Percentiles rank a stretch among this genome's conserved stretches.
Conservation (phyloP, 1,140 invertebrate species). For the Drosophila willistoni region DNA sequence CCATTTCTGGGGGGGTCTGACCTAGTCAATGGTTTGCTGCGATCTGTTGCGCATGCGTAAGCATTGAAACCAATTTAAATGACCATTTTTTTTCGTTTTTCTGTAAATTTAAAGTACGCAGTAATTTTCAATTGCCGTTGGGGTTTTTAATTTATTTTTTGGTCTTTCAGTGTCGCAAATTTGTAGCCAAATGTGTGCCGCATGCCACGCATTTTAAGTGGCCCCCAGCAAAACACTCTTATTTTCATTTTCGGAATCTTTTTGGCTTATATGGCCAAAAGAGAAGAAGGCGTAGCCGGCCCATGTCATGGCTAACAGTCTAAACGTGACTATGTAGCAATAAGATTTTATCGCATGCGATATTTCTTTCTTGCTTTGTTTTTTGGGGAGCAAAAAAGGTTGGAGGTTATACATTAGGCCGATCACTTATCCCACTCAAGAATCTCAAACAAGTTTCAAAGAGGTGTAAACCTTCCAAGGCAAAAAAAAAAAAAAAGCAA, state of each 20-base stretch:
- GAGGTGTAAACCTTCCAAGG: constrained; percentile 5
- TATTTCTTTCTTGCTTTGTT: neutral
- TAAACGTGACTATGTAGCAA: constrained; percentile 68
- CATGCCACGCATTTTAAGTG: constrained; percentile 76
- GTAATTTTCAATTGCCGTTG: constrained; percentile 68
- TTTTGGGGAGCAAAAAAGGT: constrained; percentile 4
- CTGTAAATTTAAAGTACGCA: constrained; percentile 68
- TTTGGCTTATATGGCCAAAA: neutral
- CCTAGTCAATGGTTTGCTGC: constrained; percentile 22
- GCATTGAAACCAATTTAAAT: constrained; percentile 68
- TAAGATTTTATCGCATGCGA: constrained; percentile 5
- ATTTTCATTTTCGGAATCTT: constrained; percentile 62
- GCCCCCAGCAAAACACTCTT: constrained; percentile 2
- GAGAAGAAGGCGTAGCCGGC: constrained; percentile 35
- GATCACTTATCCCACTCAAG: constrained; percentile 11
- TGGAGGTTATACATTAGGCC: constrained; percentile 2
- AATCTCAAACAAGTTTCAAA: constrained; percentile 43
- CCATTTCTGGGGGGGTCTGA: constrained; percentile 37
- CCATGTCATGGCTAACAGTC: constrained; percentile 58
- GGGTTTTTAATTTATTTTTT: constrained; percentile 32
- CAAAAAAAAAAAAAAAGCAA: constrained; percentile 15
- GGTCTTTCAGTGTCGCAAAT: constrained; percentile 67
- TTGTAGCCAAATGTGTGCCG: constrained; percentile 57
- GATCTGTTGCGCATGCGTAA: constrained; percentile 66
- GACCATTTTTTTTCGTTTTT: constrained; percentile 57